Evolutionary conservation across 1,140 invertebrate species (phyloP).

Genomic region (Babylonia areolata): DNA sequence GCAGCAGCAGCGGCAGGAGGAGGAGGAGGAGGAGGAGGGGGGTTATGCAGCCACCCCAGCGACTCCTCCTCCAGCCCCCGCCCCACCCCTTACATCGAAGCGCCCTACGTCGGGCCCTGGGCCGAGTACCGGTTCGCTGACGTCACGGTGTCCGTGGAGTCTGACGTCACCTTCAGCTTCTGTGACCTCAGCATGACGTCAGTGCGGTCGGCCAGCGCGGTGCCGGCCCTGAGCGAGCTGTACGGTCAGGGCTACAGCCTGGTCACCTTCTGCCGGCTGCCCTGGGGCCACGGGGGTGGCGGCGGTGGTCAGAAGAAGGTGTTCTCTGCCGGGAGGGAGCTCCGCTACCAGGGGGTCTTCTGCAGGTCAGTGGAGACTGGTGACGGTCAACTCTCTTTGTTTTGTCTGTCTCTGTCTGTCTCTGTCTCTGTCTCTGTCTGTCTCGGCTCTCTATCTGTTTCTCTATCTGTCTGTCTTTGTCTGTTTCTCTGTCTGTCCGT

Average conservation of each 20-base stretch:
- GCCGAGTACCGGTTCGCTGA: conserved; percentile 34
- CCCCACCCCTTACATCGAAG: conserved; percentile 11
- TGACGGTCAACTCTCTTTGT: no score
- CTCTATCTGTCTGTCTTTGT: background rate
- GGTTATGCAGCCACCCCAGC: background rate
- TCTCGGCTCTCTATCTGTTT: background rate
- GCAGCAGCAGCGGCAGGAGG: background rate
- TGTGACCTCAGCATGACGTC: conserved; percentile 28
- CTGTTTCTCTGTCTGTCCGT: background rate
- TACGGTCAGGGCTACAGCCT: conserved; percentile 27
- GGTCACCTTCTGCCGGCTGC: background rate
- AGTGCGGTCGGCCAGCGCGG: background rate
- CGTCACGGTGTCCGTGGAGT: conserved; percentile 33
- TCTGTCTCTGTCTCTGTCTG: no score
- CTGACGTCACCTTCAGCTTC: conserved; percentile 37
- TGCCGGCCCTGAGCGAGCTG: background rate
- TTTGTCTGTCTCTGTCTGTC: no score
- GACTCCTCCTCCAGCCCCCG: conserved; percentile 3
- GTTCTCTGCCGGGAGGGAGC: background rate
- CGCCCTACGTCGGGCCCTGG: conserved; percentile 27
- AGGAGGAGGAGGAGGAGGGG: background rate
- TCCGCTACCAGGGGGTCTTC: conserved; percentile 21
- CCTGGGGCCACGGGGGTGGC: background rate
- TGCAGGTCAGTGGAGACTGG: conserved; percentile 27
- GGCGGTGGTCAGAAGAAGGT: background rate